A percentile compares a stretch with the other conserved stretches of the same genome.
Conservation (phyloP, 1,140 invertebrate genomes). For the Drosophila subpulchrella region DNA sequence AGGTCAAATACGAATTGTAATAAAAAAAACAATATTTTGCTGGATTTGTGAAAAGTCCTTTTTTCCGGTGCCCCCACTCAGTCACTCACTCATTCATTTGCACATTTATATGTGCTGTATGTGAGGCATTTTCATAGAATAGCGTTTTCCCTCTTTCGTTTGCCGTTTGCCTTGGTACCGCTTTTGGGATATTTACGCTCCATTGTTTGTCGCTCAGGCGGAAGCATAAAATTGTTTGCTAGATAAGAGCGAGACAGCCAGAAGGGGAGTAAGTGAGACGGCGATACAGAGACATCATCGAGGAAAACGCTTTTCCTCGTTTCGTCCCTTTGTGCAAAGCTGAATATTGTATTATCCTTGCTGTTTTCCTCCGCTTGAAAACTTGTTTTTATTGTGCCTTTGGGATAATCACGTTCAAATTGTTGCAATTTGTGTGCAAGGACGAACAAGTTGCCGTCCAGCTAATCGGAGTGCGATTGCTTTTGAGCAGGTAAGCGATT, state of each 20-base stretch:
- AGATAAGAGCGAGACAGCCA: conserved; percentile 59
- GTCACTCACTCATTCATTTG: conserved; percentile 69
- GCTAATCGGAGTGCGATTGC: conserved; percentile 38
- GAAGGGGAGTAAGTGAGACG: conserved; percentile 2
- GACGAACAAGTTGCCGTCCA: conserved; percentile 29
- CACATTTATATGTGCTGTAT: conserved; percentile 67
- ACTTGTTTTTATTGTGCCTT: conserved; percentile 67
- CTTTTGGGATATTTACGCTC: conserved; percentile 81
- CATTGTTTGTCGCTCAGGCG: conserved; percentile 82
- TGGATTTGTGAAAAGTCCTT: neutral
- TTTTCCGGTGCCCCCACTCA: conserved; percentile 43
- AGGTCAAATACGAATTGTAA: neutral
- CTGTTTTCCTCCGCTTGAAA: conserved; percentile 21
- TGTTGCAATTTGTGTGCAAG: conserved; percentile 48
- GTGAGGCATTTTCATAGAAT: conserved; percentile 40
- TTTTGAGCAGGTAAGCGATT: conserved; percentile 43
- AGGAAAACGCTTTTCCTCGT: conserved; percentile 67
- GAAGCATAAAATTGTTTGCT: conserved; percentile 82
- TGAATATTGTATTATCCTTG: conserved; percentile 50
- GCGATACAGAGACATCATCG: conserved; percentile 64
- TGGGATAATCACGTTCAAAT: conserved; percentile 49
- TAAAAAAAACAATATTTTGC: neutral
- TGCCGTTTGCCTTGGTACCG: conserved; percentile 51
- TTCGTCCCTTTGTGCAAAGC: conserved; percentile 18
- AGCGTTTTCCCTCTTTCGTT: conserved; percentile 56